Evolutionary conservation across 2,797 vertebrate genomes (phyloP).

Genomic region (Pipistrellus nathusii): DNA sequence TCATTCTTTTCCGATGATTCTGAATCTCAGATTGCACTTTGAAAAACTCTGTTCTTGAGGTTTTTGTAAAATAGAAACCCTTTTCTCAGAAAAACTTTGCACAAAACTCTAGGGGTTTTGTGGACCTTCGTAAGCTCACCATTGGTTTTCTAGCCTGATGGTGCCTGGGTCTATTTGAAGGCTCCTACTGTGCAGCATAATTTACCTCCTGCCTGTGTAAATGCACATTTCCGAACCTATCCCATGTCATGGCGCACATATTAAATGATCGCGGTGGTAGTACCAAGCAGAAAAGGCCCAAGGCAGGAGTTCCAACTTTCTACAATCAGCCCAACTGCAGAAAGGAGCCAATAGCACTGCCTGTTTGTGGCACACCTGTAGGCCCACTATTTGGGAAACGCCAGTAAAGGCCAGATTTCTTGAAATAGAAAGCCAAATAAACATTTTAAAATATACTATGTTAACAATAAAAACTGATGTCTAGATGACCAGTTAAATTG

Average conservation of each 20-base stretch:
- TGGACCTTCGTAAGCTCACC: neutral
- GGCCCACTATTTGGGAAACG: neutral
- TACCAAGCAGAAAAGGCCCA: neutral
- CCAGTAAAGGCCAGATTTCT: neutral
- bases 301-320: neutral
- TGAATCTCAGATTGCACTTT: neutral
- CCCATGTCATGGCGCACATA: neutral
- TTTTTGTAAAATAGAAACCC: neutral
- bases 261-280: neutral
- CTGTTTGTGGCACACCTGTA: neutral
- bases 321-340: neutral
- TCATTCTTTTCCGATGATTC: conserved; percentile 12
- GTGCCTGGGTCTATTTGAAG: neutral
- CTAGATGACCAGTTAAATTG: neutral
- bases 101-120: neutral
- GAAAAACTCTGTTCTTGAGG: neutral
- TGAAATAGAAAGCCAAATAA: neutral
- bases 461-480: neutral
- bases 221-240: neutral
- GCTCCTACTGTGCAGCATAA: neutral
- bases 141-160: neutral
- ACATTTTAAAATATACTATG: neutral
- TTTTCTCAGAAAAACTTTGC: neutral
- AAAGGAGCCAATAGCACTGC: neutral
- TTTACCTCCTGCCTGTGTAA: neutral